These are phyloP conservation scores for Meriones unguiculatus DNA, from an alignment of 2,113 vertebrate species.

Conservation along the genomic window DNA sequence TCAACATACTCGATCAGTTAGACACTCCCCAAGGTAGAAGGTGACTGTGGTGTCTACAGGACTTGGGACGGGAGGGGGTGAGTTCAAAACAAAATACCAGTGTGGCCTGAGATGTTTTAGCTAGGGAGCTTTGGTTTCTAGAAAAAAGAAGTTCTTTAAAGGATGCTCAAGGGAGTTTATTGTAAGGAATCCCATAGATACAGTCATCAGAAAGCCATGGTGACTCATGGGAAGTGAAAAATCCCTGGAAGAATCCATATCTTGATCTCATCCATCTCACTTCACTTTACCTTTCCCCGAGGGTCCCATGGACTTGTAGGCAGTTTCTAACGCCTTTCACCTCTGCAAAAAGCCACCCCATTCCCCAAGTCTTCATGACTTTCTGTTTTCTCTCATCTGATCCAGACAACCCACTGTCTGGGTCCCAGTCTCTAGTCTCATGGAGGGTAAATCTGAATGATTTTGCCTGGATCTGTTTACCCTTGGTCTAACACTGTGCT, in stretches of 20 bases:
- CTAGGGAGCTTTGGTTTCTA: not conserved
- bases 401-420: not conserved
- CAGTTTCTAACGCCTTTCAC: not conserved
- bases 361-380: not conserved
- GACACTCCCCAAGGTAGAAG: not conserved
- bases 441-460: not conserved
- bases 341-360: not conserved
- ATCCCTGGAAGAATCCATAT: not conserved
- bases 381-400: not conserved
- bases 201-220: not conserved
- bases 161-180: not conserved
- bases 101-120: not conserved
- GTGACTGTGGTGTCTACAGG: not conserved
- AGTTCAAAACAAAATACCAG: not conserved
- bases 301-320: not conserved
- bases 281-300: not conserved
- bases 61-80: not conserved
- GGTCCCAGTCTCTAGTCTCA: not conserved
- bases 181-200: not conserved
- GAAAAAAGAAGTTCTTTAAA: not conserved
- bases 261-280: not conserved
- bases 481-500: not conserved
- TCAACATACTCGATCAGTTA: not conserved
- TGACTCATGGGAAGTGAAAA: not conserved
- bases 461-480: not conserved